A percentile compares a stretch with the other conserved stretches of the same genome.
Conservation (phyloP, 2,113 vertebrate genomes). For the Illadopsis cleaveri region DNA sequence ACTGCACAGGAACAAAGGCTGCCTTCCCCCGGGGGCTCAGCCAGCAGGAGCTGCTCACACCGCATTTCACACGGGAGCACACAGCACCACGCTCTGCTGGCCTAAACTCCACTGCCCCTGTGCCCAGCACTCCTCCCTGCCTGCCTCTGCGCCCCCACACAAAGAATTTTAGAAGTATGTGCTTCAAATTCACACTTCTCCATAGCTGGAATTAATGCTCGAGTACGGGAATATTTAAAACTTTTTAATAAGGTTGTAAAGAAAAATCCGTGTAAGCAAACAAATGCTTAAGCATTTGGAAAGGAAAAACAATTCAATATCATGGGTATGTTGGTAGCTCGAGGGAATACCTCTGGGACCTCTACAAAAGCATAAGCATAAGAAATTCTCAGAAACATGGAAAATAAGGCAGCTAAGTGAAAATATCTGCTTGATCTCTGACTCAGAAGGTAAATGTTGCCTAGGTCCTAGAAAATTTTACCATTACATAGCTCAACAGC, state of each 20-base stretch:
- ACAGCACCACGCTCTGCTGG: neutral
- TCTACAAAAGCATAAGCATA: neutral
- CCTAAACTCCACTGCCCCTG: neutral
- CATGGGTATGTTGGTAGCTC: neutral
- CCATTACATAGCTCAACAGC: neutral
- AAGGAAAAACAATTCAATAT: neutral
- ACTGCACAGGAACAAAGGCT: neutral
- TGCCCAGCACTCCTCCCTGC: neutral
- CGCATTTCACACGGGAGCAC: neutral
- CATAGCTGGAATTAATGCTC: neutral
- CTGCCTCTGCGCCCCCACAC: neutral
- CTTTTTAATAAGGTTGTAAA: neutral
- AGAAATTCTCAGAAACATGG: neutral
- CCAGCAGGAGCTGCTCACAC: neutral
- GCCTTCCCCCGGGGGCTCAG: neutral
- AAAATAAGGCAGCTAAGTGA: neutral
- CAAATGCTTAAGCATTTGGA: neutral
- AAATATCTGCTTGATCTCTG: neutral
- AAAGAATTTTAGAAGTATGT: neutral
- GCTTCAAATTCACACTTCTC: neutral
- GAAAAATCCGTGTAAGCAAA: neutral
- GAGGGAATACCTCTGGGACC: neutral
- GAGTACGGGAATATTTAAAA: neutral
- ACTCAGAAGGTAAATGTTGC: neutral
- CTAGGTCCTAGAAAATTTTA: neutral